phyloP scores from a whole-genome alignment of 2,888 invertebrate genomes.

The Odontothrips loti region DNA sequence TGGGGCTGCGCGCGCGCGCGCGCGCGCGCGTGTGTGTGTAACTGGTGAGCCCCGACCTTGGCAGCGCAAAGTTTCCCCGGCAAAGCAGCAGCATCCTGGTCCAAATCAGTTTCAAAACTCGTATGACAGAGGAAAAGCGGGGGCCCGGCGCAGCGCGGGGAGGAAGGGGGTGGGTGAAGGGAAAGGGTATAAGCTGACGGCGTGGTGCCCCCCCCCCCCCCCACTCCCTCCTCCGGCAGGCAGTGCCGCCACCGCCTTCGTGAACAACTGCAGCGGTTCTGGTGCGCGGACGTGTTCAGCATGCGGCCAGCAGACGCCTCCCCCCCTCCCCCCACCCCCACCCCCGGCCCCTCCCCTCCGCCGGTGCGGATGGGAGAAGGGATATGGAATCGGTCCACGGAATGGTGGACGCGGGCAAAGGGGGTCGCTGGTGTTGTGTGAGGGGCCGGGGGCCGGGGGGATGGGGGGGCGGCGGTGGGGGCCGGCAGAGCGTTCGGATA shows the following conservation, averaged over 20 bases:
- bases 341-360: too few relatives aligned
- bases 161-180: not conserved
- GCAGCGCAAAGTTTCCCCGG: not conserved
- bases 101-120: conserved; percentile 24
- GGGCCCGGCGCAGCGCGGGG: not conserved
- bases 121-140: conserved; percentile 13
- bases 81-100: conserved; percentile 20
- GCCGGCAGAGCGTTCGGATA: not conserved
- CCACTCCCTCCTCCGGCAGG: not conserved
- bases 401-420: too few relatives aligned
- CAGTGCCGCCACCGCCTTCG: not conserved
- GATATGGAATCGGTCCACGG: not conserved
- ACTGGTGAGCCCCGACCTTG: not conserved
- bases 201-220: not conserved
- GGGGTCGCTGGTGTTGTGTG: too few relatives aligned
- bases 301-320: not conserved
- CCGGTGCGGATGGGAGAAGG: not conserved
- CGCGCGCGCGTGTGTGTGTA: not conserved
- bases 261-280: conserved; percentile 24
- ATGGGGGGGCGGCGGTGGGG: not conserved
- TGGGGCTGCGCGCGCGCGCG: not conserved
- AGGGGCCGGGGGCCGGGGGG: not conserved
- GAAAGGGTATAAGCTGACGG: not conserved
- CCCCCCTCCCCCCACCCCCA: too few relatives aligned
- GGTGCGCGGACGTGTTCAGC: conserved; percentile 22